Percentiles rank a stretch among this genome's conserved stretches.
Conservation (phyloP, 2,113 vertebrate species). For the Pelmatolapia mariae region DNA sequence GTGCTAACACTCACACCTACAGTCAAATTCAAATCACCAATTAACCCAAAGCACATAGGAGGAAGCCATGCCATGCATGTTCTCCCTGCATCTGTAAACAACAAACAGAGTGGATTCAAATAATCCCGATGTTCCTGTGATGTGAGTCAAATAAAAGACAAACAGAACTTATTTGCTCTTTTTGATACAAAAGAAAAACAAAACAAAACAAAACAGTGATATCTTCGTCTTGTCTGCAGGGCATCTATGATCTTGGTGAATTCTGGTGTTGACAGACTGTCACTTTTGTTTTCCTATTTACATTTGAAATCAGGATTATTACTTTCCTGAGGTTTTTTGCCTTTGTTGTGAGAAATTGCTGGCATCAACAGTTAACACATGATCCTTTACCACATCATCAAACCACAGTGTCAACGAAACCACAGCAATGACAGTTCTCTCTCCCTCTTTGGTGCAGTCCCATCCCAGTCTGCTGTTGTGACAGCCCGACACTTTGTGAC, state of each 20-base stretch:
- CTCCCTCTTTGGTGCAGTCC: not conserved
- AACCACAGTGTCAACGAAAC: not conserved
- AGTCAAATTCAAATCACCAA: not conserved
- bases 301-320: not conserved
- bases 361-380: not conserved
- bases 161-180: not conserved
- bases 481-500: slow-evolving; percentile 22
- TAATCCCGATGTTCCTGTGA: not conserved
- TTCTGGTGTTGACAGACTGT: not conserved
- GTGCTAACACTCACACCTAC: not conserved
- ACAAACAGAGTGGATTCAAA: not conserved
- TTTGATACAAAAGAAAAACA: not conserved
- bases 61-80: not conserved
- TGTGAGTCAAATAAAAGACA: not conserved
- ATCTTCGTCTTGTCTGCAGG: not conserved
- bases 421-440: not conserved
- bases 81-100: not conserved
- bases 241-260: not conserved
- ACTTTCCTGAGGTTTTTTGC: not conserved
- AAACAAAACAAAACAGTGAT: no score
- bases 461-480: not conserved
- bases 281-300: not conserved
- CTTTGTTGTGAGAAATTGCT: not conserved
- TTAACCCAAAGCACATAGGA: not conserved
- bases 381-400: not conserved